A percentile compares a stretch with the other conserved stretches of the same genome.
phyloP scores from a whole-genome alignment of 2,797 vertebrate species.

The Peromyscus eremicus region DNA sequence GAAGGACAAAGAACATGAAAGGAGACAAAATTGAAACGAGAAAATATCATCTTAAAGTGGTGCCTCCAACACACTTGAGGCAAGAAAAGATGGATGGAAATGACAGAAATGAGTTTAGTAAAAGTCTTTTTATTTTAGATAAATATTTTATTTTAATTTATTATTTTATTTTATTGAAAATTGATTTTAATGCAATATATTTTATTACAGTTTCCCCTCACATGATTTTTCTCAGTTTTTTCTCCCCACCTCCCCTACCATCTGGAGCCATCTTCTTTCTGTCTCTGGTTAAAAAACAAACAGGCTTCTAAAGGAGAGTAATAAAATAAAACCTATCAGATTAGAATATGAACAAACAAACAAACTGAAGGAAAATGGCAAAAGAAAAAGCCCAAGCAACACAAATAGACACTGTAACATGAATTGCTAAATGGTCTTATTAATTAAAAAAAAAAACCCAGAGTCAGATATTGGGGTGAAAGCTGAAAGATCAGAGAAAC shows the following conservation, averaged over 20 bases:
- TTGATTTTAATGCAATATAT: neutral
- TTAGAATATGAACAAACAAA: neutral
- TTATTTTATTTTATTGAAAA: neutral
- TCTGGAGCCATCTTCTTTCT: neutral
- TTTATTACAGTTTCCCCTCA: neutral
- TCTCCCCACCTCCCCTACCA: neutral
- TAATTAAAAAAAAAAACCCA: too few relatives aligned
- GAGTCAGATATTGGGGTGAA: too few relatives aligned
- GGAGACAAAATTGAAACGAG: conserved; percentile 17
- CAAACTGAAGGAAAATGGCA: neutral
- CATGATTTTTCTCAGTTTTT: too few relatives aligned
- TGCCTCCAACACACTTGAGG: neutral
- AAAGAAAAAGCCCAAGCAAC: neutral
- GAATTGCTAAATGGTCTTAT: too few relatives aligned
- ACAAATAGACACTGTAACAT: neutral
- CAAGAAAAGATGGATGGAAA: neutral
- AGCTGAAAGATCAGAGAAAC: too few relatives aligned
- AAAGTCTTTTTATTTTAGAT: neutral
- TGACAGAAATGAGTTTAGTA: neutral
- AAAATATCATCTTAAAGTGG: conserved; percentile 15
- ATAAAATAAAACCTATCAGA: neutral
- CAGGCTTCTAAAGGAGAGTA: too few relatives aligned
- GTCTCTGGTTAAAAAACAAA: neutral
- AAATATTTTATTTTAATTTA: neutral
- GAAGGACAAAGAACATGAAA: conserved; percentile 19